Conservation (phyloP, 2,797 vertebrate species). For the Acanthurus leucopareius region DNA sequence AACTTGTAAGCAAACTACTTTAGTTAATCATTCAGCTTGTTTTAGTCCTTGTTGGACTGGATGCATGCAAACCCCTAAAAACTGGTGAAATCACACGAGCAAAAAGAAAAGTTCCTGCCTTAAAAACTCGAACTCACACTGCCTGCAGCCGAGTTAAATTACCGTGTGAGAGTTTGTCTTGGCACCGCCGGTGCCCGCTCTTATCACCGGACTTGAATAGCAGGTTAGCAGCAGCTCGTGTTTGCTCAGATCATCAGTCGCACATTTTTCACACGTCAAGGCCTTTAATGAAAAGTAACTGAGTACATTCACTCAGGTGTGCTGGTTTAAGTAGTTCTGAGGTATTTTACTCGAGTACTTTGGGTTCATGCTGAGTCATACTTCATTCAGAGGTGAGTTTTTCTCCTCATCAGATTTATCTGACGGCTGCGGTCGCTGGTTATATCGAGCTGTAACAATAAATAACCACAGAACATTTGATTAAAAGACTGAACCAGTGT, state of each 20-base stretch:
- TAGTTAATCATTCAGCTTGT: no score
- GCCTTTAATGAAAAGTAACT: no score
- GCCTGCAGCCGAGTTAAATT: background rate
- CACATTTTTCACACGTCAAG: background rate
- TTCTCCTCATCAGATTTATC: background rate
- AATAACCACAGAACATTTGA: background rate
- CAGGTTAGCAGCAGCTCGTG: constrained; percentile 15
- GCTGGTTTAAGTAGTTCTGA: background rate
- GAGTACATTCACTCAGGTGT: no score
- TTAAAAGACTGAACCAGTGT: background rate
- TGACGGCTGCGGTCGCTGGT: background rate
- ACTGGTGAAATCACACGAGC: no score
- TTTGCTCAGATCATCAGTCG: background rate
- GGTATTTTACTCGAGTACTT: background rate
- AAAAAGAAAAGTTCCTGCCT: background rate
- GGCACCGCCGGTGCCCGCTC: background rate
- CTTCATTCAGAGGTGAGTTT: background rate
- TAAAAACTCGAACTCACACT: constrained; percentile 1
- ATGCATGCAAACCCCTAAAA: no score
- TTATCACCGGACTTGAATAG: constrained; percentile 5
- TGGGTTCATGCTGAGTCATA: background rate
- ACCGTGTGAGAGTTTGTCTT: background rate
- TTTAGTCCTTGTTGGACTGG: no score
- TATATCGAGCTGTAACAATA: no score
- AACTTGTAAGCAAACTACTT: no score